phyloP scores from a whole-genome alignment of 2,113 vertebrate genomes.

The Arvicanthis niloticus region DNA sequence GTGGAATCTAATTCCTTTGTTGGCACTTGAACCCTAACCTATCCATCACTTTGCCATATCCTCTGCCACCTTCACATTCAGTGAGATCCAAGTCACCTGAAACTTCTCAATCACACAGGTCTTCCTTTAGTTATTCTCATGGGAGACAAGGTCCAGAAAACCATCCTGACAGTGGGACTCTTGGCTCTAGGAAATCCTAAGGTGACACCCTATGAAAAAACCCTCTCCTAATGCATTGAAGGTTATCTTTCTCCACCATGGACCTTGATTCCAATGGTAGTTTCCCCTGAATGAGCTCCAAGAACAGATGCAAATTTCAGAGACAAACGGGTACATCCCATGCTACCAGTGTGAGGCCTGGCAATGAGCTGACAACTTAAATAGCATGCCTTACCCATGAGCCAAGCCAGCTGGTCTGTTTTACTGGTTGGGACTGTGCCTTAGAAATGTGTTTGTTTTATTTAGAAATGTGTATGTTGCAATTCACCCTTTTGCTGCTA shows the following conservation, averaged over 20 bases:
- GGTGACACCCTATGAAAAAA: not conserved
- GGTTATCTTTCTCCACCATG: not conserved
- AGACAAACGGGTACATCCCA: conserved; percentile 76
- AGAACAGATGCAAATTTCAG: conserved; percentile 81
- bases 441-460: conserved; percentile 59
- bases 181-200: not conserved
- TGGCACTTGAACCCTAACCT: not conserved
- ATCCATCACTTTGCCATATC: not conserved
- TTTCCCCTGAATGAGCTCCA: conserved; percentile 70
- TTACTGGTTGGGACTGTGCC: conserved; percentile 48
- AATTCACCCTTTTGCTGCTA: conserved; percentile 61
- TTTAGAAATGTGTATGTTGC: conserved; percentile 71
- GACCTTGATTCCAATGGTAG: conserved; percentile 58
- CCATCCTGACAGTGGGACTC: not conserved
- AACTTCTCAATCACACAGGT: not conserved
- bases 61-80: not conserved
- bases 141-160: not conserved
- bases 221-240: not conserved
- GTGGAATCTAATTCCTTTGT: not conserved
- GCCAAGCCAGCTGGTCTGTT: conserved; percentile 73
- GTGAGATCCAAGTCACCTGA: not conserved
- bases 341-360: conserved; percentile 74
- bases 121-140: not conserved
- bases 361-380: conserved; percentile 68
- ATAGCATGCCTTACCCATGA: conserved; percentile 61